Percentiles rank a stretch among this genome's conserved stretches.
Conservation (phyloP, 2,888 invertebrate species). For the Uropetala carovei region DNA sequence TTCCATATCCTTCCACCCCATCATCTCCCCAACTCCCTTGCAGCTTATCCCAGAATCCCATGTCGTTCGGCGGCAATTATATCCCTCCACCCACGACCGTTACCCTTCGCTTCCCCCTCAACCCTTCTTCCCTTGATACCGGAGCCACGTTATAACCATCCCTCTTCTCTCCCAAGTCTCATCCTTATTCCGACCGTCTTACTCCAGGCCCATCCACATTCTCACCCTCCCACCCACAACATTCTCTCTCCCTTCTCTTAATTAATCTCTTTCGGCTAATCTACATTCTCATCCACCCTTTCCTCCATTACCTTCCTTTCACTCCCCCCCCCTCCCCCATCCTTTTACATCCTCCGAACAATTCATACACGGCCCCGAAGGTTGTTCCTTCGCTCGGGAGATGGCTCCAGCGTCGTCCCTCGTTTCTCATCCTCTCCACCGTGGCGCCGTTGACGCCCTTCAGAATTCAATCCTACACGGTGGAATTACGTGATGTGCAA, state of each 20-base stretch:
- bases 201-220: not conserved
- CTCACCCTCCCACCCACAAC: not conserved
- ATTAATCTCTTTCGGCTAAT: constrained; percentile 1
- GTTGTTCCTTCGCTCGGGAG: not conserved
- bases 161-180: not conserved
- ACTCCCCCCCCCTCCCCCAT: no score
- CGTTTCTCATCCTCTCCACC: not conserved
- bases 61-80: not conserved
- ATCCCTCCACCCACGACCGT: not conserved
- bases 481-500: no score
- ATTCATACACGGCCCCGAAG: not conserved
- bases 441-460: no score
- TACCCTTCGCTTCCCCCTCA: no score
- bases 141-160: not conserved
- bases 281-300: not conserved
- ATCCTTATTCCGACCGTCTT: not conserved
- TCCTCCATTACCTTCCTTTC: not conserved
- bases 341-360: no score
- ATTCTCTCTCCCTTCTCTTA: not conserved
- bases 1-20: not conserved
- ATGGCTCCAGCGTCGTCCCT: not conserved
- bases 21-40: no score
- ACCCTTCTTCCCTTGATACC: no score
- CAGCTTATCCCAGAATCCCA: not conserved
- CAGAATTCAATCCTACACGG: no score